Conservation (phyloP, 2,888 invertebrate genomes). For the Leptinotarsa haldemani region DNA sequence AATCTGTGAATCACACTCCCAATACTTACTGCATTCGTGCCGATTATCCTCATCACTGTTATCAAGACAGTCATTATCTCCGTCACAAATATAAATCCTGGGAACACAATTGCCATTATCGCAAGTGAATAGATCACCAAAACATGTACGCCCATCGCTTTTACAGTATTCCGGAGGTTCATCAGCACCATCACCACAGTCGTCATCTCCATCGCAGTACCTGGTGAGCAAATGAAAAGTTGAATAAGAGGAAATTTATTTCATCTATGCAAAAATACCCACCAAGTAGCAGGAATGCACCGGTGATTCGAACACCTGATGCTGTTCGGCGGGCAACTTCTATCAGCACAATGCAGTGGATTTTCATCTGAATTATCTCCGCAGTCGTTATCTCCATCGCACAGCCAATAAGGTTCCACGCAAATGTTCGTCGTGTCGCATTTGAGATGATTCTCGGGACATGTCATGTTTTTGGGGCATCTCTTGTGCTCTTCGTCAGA, state of each 20-base stretch:
- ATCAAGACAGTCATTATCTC: constrained; percentile 95
- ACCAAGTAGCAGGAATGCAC: constrained; percentile 94
- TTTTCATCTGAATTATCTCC: constrained; percentile 95
- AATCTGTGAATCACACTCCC: no score
- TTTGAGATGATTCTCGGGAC: constrained; percentile 89
- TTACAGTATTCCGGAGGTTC: constrained; percentile 95
- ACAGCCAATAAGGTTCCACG: constrained; percentile 97
- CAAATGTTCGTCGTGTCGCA: constrained; percentile 96
- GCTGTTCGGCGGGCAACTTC: constrained; percentile 91
- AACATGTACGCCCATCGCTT: constrained; percentile 92
- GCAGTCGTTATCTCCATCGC: constrained; percentile 97
- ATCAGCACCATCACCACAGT: constrained; percentile 90
- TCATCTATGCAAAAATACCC: constrained; percentile 27
- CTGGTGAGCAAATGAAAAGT: constrained; percentile 41
- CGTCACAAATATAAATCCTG: constrained; percentile 92
- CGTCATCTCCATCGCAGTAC: constrained; percentile 96
- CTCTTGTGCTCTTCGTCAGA: constrained; percentile 92
- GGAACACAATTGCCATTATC: constrained; percentile 97
- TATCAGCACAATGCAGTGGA: constrained; percentile 86
- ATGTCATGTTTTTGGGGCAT: constrained; percentile 89
- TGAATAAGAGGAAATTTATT: background rate
- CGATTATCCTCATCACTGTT: constrained; percentile 92
- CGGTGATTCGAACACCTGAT: constrained; percentile 93
- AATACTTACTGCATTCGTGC: constrained; percentile 83
- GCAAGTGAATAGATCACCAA: constrained; percentile 95